These are phyloP conservation scores for Nerophis lumbriciformis DNA, from an alignment of 2,113 vertebrate species.

Conservation along the genomic window DNA sequence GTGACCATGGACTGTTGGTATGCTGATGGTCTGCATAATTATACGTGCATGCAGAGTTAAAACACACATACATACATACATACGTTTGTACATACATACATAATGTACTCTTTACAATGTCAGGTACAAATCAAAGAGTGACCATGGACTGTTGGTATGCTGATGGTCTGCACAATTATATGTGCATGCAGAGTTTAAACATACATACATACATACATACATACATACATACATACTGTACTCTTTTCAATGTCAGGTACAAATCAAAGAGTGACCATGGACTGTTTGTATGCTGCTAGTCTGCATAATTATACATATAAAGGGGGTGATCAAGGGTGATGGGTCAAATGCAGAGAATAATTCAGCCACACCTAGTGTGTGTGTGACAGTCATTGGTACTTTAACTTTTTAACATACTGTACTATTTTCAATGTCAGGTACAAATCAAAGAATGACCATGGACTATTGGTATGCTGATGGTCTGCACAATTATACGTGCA, in stretches of 20 bases:
- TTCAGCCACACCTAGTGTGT: too few species aligned
- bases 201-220: not conserved
- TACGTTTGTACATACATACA: not conserved
- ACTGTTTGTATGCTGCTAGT: not conserved
- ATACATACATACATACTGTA: not conserved
- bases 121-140: slow-evolving; percentile 15
- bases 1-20: not conserved
- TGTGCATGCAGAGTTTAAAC: not conserved
- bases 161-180: too few species aligned
- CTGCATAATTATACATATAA: too few species aligned
- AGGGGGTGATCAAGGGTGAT: too few species aligned
- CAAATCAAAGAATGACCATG: too few species aligned
- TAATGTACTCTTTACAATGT: slow-evolving; percentile 6
- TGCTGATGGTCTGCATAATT: too few species aligned
- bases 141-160: not conserved
- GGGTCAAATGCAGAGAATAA: too few species aligned
- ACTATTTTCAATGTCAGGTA: too few species aligned
- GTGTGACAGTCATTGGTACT: too few species aligned
- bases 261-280: slow-evolving; percentile 20
- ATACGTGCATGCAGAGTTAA: too few species aligned
- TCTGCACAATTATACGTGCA: slow-evolving; percentile 49
- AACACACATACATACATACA: not conserved
- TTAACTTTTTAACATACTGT: too few species aligned
- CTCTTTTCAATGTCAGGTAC: slow-evolving; percentile 4
- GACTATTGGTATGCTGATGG: slow-evolving; percentile 6